Conservation (phyloP, 2,888 invertebrate genomes). For the Theristus sp. region DNA sequence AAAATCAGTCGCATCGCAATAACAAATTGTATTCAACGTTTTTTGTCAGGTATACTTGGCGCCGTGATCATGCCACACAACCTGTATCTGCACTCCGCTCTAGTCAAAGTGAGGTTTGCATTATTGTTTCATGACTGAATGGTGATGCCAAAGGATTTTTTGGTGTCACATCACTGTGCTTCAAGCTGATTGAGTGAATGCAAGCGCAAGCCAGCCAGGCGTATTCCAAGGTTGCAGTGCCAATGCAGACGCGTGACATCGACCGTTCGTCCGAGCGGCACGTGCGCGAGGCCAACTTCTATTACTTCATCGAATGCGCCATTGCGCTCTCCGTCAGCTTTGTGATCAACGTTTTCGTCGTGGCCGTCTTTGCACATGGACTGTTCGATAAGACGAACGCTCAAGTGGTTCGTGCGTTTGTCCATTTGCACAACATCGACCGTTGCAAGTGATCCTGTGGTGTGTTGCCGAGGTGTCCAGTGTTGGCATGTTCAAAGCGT, state of each 20-base stretch:
- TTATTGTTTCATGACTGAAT: constrained; percentile 3
- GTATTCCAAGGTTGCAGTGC: constrained; percentile 10
- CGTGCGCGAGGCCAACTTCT: constrained; percentile 63
- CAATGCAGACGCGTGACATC: constrained; percentile 54
- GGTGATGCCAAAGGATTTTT: too few relatives aligned
- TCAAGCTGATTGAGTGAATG: constrained; percentile 1
- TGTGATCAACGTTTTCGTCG: constrained; percentile 69
- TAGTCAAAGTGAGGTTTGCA: constrained; percentile 49
- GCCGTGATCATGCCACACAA: constrained; percentile 84
- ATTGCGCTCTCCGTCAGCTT: constrained; percentile 63
- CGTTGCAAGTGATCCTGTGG: constrained; percentile 5
- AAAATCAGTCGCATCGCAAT: constrained; percentile 12
- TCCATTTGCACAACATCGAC: background rate
- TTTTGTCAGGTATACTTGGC: too few relatives aligned
- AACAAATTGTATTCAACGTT: too few relatives aligned
- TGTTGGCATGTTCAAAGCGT: constrained; percentile 11
- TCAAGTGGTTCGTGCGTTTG: constrained; percentile 17
- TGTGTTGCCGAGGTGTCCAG: constrained; percentile 10
- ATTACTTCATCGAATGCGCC: constrained; percentile 57
- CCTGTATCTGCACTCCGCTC: constrained; percentile 70
- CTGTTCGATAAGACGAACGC: constrained; percentile 50
- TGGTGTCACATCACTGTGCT: constrained; percentile 8
- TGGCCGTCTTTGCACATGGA: constrained; percentile 66
- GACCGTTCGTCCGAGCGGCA: constrained; percentile 50
- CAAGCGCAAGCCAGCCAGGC: background rate